A percentile compares a stretch with the other conserved stretches of the same genome.
phyloP scores from a whole-genome alignment of 2,113 vertebrate genomes.

The Globicephala melas region DNA sequence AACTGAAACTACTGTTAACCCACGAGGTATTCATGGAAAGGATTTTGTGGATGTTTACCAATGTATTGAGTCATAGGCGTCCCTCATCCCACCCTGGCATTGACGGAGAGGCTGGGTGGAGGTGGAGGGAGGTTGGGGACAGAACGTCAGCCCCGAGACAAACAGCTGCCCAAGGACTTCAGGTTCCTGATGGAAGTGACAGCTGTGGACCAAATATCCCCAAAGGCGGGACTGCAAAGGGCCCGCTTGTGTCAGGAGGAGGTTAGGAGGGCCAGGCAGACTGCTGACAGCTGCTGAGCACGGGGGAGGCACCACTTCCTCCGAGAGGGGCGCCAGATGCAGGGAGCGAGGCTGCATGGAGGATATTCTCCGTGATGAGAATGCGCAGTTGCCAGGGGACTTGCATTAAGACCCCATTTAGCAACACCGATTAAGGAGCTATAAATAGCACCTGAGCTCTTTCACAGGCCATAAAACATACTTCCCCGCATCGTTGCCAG shows the following conservation, averaged over 20 bases:
- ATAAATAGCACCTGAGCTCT: slow-evolving; percentile 49
- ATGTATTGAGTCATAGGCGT: background rate
- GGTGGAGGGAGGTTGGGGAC: background rate
- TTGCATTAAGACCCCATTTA: slow-evolving; percentile 56
- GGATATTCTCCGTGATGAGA: background rate
- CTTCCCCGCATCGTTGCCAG: background rate
- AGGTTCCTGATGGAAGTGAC: background rate
- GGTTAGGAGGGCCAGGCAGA: background rate
- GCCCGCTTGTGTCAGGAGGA: background rate
- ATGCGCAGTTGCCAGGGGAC: background rate
- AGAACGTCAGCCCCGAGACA: background rate
- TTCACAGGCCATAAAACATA: slow-evolving; percentile 60
- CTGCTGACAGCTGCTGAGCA: background rate
- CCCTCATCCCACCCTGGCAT: background rate
- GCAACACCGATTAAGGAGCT: slow-evolving; percentile 53
- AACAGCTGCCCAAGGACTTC: background rate
- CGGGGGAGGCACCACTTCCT: background rate
- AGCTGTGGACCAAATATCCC: background rate
- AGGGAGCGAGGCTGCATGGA: background rate
- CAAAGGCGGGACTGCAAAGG: background rate
- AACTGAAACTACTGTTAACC: background rate
- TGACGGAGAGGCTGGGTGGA: background rate
- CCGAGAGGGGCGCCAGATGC: background rate
- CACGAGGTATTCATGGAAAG: background rate
- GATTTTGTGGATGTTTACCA: background rate